Conservation (phyloP, 2,113 vertebrate species). For the Circaetus gallicus region DNA sequence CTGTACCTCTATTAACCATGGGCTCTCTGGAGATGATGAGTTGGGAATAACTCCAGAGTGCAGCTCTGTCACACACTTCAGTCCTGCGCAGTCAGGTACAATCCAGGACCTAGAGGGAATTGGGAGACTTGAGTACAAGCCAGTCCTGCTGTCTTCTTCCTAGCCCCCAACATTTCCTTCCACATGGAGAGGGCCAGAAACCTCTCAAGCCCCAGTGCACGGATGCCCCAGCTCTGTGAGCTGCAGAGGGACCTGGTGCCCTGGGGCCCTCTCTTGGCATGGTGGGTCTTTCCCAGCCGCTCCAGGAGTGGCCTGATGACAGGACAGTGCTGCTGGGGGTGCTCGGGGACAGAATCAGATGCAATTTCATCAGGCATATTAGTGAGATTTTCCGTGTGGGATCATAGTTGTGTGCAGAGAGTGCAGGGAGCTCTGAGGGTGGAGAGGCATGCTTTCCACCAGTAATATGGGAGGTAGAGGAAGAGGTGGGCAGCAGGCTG, state of each 20-base stretch:
- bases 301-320: neutral
- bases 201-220: rapidly evolving
- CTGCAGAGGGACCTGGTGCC: neutral
- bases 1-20: neutral
- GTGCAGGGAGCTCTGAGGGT: neutral
- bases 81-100: neutral
- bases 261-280: rapidly evolving
- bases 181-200: neutral
- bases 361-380: neutral
- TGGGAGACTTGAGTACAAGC: neutral
- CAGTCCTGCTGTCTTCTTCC: neutral
- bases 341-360: neutral
- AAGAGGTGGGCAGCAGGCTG: neutral
- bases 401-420: neutral
- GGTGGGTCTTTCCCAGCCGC: rapidly evolving
- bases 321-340: neutral
- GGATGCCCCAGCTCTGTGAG: neutral
- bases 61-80: neutral
- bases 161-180: neutral
- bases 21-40: neutral
- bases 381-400: neutral
- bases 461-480: neutral
- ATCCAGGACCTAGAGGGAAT: neutral
- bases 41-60: neutral
- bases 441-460: neutral